Conservation (phyloP, 2,888 invertebrate genomes). For the Orchestes rusci region DNA sequence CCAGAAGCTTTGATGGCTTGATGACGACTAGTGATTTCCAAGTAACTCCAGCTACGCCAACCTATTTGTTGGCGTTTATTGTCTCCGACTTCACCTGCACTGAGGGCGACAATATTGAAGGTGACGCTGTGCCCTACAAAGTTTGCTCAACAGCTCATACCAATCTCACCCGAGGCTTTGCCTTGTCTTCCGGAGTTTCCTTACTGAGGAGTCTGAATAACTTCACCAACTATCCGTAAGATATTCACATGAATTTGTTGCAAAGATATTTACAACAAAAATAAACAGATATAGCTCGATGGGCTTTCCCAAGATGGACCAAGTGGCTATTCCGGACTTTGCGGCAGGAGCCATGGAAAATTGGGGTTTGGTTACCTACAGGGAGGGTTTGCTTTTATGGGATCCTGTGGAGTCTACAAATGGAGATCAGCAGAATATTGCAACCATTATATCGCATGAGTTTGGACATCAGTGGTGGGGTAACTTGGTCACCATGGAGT, state of each 20-base stretch:
- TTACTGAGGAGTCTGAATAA: slow-evolving; percentile 23
- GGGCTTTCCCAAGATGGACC: slow-evolving; percentile 57
- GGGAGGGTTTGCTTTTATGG: slow-evolving; percentile 55
- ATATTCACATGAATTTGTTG: too few species aligned
- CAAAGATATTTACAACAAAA: too few species aligned
- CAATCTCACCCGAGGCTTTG: slow-evolving; percentile 16
- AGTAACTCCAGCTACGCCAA: slow-evolving; percentile 23
- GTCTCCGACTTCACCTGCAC: slow-evolving; percentile 29
- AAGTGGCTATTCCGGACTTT: slow-evolving; percentile 82
- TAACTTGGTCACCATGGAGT: slow-evolving; percentile 64
- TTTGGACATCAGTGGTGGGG: slow-evolving; percentile 80
- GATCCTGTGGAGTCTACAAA: slow-evolving; percentile 33
- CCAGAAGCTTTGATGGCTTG: slow-evolving; percentile 5
- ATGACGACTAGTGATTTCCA: slow-evolving; percentile 17
- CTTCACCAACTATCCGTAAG: slow-evolving; percentile 49
- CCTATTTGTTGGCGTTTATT: slow-evolving; percentile 27
- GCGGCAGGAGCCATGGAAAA: slow-evolving; percentile 86
- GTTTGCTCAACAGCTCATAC: slow-evolving; percentile 26
- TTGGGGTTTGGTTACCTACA: slow-evolving; percentile 80
- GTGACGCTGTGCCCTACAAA: slow-evolving; percentile 19
- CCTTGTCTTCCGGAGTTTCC: slow-evolving; percentile 24
- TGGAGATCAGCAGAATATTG: slow-evolving; percentile 48
- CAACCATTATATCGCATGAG: slow-evolving; percentile 67
- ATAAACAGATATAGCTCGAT: slow-evolving; percentile 44
- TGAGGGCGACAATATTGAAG: slow-evolving; percentile 17